Conservation (phyloP, 2,888 invertebrate species). For the Agriopis marginaria region DNA sequence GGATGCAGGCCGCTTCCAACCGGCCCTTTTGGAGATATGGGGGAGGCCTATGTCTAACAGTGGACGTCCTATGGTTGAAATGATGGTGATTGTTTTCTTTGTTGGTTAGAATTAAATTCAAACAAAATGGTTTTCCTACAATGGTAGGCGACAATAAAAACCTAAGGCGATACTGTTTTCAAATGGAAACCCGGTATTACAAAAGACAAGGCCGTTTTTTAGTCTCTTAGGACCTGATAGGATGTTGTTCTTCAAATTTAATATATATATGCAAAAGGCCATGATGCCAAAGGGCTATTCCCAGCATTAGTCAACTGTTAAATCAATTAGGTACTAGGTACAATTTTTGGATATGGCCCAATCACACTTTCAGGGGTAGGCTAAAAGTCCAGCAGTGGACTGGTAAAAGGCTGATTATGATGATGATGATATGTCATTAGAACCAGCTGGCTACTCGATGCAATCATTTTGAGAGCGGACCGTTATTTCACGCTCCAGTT, state of each 20-base stretch:
- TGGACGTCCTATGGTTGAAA: no score
- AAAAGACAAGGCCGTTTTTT: neutral
- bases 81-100: slow-evolving; percentile 1
- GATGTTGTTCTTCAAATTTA: no score
- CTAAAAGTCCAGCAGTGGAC: no score
- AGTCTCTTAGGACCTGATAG: neutral
- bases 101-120: neutral
- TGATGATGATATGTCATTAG: no score
- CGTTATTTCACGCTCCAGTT: slow-evolving; percentile 31
- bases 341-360: no score
- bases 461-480: slow-evolving; percentile 45
- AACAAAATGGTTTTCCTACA: no score
- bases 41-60: no score
- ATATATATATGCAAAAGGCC: no score
- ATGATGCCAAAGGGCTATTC: neutral
- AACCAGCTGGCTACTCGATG: neutral
- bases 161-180: neutral
- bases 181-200: neutral
- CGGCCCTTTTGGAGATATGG: no score
- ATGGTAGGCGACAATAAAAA: neutral
- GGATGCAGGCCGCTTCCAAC: no score
- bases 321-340: slow-evolving; percentile 3
- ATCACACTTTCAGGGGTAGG: no score
- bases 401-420: no score
- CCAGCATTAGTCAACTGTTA: neutral